Evolutionary conservation across 2,888 invertebrate genomes (phyloP).

Genomic region (Xanthia icteritia): DNA sequence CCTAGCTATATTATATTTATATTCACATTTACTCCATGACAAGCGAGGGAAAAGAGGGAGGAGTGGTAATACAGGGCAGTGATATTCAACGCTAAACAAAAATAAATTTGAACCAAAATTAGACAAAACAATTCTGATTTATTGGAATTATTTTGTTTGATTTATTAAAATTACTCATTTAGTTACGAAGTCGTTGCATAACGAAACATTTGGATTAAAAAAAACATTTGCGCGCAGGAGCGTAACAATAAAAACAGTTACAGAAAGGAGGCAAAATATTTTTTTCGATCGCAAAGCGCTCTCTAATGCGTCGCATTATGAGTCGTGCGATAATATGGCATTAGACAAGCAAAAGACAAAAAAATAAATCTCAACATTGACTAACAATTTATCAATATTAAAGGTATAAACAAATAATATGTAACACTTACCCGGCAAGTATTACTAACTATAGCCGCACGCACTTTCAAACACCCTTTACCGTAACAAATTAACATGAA

Average conservation of each 20-base stretch:
- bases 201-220: not conserved
- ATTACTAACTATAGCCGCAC: not conserved
- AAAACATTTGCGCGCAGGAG: too few relatives aligned
- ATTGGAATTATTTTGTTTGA: not conserved
- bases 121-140: not conserved
- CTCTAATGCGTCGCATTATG: too few relatives aligned
- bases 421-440: constrained; percentile 49
- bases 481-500: constrained; percentile 47
- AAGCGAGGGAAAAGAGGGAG: not conserved
- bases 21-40: not conserved
- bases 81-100: not conserved
- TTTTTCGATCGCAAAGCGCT: too few relatives aligned
- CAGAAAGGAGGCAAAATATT: too few relatives aligned
- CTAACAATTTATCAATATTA: not conserved
- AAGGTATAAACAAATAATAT: not conserved
- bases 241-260: too few relatives aligned
- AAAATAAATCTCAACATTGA: not conserved
- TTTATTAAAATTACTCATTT: not conserved
- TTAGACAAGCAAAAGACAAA: not conserved
- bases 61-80: too few relatives aligned
- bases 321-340: too few relatives aligned
- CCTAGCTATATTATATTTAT: not conserved
- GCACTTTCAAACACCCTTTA: constrained; percentile 44
- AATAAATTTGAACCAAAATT: not conserved
- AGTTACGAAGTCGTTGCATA: not conserved